Evolutionary conservation across 1,140 invertebrate genomes (phyloP).

Genomic region (Rhopalosiphum maidis): DNA sequence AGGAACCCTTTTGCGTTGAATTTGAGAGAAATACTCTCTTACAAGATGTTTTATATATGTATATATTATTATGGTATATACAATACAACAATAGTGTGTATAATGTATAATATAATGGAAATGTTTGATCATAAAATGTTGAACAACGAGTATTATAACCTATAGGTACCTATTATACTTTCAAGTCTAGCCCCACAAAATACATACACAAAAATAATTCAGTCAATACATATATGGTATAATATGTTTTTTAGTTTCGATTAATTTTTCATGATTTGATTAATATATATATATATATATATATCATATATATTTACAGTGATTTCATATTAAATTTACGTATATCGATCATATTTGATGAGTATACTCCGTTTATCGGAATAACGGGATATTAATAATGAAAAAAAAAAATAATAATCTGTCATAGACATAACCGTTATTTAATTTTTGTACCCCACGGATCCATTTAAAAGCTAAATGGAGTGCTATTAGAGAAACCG

Average conservation of each 20-base stretch:
- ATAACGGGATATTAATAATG: not conserved
- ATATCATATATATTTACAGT: not conserved
- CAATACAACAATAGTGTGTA: not conserved
- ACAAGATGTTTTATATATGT: not conserved
- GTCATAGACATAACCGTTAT: not conserved
- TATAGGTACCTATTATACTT: not conserved
- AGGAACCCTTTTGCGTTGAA: not conserved
- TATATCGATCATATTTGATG: not conserved
- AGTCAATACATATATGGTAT: not conserved
- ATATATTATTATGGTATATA: not conserved
- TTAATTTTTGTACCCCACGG: not conserved
- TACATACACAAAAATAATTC: not conserved
- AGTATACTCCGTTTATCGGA: not conserved
- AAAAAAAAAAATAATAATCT: not conserved
- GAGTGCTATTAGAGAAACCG: conserved; percentile 6
- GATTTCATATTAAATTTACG: not conserved
- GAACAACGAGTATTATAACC: not conserved
- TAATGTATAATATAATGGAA: not conserved
- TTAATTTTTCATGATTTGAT: not conserved
- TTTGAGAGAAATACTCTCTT: not conserved
- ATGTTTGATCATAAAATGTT: conserved; percentile 14
- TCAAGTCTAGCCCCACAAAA: not conserved
- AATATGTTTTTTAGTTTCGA: not conserved
- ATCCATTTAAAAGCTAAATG: conserved; percentile 21
- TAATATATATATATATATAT: no score